Evolutionary conservation across 2,888 invertebrate genomes (phyloP), one percentile per base, ranked within the genome.

Genomic region (Chrysina gloriosa): DNA sequence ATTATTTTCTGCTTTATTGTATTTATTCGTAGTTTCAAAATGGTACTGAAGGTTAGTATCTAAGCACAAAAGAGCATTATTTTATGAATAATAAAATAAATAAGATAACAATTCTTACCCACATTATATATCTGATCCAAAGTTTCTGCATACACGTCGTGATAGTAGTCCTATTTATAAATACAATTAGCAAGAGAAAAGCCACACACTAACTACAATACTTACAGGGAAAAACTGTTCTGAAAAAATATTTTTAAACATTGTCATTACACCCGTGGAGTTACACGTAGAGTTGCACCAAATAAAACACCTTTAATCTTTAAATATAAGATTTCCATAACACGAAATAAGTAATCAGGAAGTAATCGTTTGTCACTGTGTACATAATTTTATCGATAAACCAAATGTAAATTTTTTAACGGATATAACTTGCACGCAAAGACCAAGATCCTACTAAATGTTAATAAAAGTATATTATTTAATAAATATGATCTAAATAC

Each of bases 161-260:
- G 31, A 25, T 56, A 67, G 14, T 58, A 58, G 14, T 61, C 39
- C 58, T 67, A 19, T 23, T 7, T 16, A 45, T 7, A 45, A 45
- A 19, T 6, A 45, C 27, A 5, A n/a, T 45, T 21, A 50, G 21
- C 7, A 50, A 21, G 0, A 23, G 9, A 11, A 27, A 14, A 36
- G 7, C n/a, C 6, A 0, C 11, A 45, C 16, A 23, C 25, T 52
- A 63, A 34, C 48, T 27, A 9, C n/a, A 25, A 48, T 11, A 47
- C 66, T 67, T 67, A 67, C 66, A 31, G 66, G 66, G 25, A 14
- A 61, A 34, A 67, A 67, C 39, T 67, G 45, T n/a, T 67, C 66
- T 2, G 25, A 50, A 36, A 67, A 67, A 27, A 36, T 48, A 67
- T 31, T 67, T 23, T 45, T 36, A 16, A 52, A 65, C 64, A 65